phyloP scores from a whole-genome alignment of 2,113 vertebrate species.

The Eupsittula cactorum region DNA sequence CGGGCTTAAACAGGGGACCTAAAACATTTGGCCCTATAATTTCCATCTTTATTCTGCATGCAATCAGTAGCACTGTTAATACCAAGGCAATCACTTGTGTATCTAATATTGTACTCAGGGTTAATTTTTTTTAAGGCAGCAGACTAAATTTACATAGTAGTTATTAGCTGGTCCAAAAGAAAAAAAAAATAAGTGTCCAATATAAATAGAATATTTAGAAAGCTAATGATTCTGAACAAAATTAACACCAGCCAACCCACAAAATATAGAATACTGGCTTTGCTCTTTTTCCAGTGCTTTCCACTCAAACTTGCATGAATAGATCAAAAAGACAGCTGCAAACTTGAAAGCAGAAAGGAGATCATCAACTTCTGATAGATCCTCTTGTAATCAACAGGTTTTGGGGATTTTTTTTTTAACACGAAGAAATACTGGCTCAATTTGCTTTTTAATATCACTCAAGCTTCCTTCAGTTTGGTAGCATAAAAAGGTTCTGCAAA shows the following conservation, averaged over 20 bases:
- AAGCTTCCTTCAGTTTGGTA: slow-evolving; percentile 48
- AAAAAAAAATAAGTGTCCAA: neutral
- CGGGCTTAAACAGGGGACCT: neutral
- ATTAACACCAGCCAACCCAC: neutral
- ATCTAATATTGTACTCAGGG: neutral
- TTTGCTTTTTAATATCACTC: slow-evolving; percentile 59
- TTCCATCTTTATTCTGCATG: neutral
- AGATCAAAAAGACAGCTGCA: slow-evolving; percentile 4
- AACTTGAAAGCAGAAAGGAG: neutral
- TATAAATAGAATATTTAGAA: neutral
- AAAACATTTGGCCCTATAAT: neutral
- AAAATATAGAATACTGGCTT: neutral
- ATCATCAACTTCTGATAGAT: slow-evolving; percentile 25
- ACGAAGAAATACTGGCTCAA: slow-evolving; percentile 62
- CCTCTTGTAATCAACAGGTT: slow-evolving; percentile 71
- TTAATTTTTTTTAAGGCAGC: neutral
- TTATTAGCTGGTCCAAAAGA: neutral
- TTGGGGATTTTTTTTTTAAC: neutral
- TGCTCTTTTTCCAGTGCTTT: neutral
- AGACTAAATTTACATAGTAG: neutral
- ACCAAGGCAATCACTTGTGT: neutral
- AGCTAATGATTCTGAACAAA: slow-evolving; percentile 14
- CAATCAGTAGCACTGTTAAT: neutral
- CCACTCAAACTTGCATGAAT: neutral
- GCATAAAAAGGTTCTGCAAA: slow-evolving; percentile 71